phyloP scores from a whole-genome alignment of 2,888 invertebrate species.

The Eristalis arbustorum region DNA sequence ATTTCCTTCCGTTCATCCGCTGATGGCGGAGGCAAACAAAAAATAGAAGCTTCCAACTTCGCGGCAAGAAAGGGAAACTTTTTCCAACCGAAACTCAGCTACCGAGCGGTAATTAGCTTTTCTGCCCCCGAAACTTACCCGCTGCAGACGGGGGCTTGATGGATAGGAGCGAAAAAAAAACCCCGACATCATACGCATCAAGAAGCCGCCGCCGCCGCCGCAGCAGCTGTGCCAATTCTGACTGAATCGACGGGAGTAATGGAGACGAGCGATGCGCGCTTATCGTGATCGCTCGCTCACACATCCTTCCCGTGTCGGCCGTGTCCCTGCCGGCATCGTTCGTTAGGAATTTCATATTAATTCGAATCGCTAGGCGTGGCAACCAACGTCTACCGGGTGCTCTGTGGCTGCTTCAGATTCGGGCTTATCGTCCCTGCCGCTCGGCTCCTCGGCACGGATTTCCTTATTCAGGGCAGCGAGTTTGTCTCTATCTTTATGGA shows the following conservation, averaged over 20 bases:
- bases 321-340: neutral
- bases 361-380: conserved; percentile 8
- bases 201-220: conserved; percentile 18
- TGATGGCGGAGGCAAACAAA: neutral
- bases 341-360: conserved; percentile 15
- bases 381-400: neutral
- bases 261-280: conserved; percentile 3
- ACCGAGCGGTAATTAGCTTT: conserved; percentile 56
- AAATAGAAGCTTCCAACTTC: conserved; percentile 11
- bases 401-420: neutral
- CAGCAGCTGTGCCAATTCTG: conserved; percentile 39
- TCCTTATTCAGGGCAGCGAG: conserved; percentile 7
- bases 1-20: conserved; percentile 12
- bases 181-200: conserved; percentile 13
- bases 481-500: conserved; percentile 22
- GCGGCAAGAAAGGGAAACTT: conserved; percentile 20
- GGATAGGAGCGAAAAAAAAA: neutral
- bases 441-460: conserved; percentile 4
- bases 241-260: neutral
- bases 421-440: neutral
- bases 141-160: neutral
- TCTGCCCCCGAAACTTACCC: conserved; percentile 32
- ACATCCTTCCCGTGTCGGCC: conserved; percentile 10
- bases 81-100: conserved; percentile 24
- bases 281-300: conserved; percentile 14